Evolutionary conservation across 2,888 invertebrate species (phyloP).

Genomic region (Cenopis cana): DNA sequence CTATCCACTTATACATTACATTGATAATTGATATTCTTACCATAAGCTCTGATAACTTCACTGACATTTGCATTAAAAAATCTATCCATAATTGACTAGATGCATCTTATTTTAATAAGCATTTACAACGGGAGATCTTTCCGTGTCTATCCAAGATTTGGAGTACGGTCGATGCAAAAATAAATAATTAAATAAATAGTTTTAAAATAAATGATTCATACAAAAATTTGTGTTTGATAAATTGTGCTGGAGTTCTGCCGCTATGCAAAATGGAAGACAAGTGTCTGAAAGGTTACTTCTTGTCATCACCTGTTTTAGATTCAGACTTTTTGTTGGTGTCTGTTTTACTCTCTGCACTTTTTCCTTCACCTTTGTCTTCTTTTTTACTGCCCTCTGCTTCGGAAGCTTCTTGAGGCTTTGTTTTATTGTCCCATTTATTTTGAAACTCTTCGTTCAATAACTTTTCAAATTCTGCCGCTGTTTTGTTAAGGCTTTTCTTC

Average conservation of each 20-base stretch:
- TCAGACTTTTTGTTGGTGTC: slow-evolving; percentile 63
- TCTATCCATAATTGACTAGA: slow-evolving; percentile 66
- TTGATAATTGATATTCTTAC: slow-evolving; percentile 71
- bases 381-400: slow-evolving; percentile 61
- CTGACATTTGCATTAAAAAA: slow-evolving; percentile 74
- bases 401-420: slow-evolving; percentile 60
- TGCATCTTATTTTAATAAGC: slow-evolving; percentile 59
- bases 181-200: slow-evolving; percentile 44
- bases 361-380: slow-evolving; percentile 60
- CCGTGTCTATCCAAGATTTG: slow-evolving; percentile 17
- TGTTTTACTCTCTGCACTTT: slow-evolving; percentile 56
- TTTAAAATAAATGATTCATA: slow-evolving; percentile 36
- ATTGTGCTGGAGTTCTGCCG: slow-evolving; percentile 30
- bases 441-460: slow-evolving; percentile 75
- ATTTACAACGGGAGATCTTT: slow-evolving; percentile 49
- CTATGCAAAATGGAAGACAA: slow-evolving; percentile 32
- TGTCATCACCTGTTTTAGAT: slow-evolving; percentile 60
- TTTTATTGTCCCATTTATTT: slow-evolving; percentile 67
- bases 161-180: slow-evolving; percentile 30
- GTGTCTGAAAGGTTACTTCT: slow-evolving; percentile 55
- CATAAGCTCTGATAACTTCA: slow-evolving; percentile 80
- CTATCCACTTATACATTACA: slow-evolving; percentile 79
- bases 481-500: slow-evolving; percentile 78
- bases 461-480: slow-evolving; percentile 78
- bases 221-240: slow-evolving; percentile 38